Conservation (phyloP, 1,140 invertebrate species). For the Coptotermes formosanus region DNA sequence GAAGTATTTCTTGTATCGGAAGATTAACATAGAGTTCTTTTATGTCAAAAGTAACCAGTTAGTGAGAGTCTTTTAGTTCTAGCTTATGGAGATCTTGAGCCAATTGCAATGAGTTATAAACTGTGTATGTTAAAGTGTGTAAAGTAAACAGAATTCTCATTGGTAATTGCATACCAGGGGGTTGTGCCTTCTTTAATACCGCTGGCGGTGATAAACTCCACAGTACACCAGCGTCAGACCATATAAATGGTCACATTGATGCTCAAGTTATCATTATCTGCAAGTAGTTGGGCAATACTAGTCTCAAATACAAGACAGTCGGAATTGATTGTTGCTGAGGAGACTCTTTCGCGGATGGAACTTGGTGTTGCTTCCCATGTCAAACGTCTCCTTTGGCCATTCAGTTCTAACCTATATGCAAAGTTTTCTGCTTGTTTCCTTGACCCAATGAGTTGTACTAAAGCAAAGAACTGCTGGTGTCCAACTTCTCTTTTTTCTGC, state of each 20-base stretch:
- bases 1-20: no score
- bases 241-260: slow-evolving; percentile 99
- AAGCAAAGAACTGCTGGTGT: no score
- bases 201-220: background rate
- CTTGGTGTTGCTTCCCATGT: slow-evolving; percentile 99
- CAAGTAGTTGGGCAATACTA: slow-evolving; percentile 96
- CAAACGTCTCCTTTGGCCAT: slow-evolving; percentile 87
- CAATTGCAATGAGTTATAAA: no score
- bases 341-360: slow-evolving; percentile 98
- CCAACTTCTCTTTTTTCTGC: no score
- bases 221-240: slow-evolving; percentile 55
- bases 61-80: no score
- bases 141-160: background rate
- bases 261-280: slow-evolving; percentile 98
- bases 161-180: background rate
- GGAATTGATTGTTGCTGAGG: slow-evolving; percentile 95
- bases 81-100: no score
- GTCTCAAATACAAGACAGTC: slow-evolving; percentile 99
- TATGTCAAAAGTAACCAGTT: no score
- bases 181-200: background rate
- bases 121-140: no score
- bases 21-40: no score
- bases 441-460: no score
- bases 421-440: no score
- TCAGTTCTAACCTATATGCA: slow-evolving; percentile 79